These are phyloP conservation scores for Procavia capensis DNA, from an alignment of 2,113 vertebrate species.

Conservation along the genomic window DNA sequence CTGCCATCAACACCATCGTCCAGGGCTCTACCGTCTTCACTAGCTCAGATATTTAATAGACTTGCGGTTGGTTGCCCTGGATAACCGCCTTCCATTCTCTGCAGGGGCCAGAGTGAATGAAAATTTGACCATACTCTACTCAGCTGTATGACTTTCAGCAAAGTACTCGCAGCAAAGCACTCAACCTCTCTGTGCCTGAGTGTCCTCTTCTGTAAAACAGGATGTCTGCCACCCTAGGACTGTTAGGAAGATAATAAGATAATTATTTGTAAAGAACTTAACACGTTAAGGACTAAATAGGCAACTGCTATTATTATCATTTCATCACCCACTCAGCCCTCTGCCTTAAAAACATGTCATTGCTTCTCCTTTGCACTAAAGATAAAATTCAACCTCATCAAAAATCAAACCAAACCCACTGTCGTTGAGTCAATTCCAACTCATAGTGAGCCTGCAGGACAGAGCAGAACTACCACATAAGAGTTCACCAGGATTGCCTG, in stretches of 20 bases:
- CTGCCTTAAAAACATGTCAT: slow-evolving; percentile 10
- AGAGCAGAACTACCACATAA: too few species aligned
- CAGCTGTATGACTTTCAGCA: neutral
- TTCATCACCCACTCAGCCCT: neutral
- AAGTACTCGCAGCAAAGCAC: slow-evolving; percentile 34
- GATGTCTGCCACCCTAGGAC: neutral
- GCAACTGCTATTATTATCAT: slow-evolving; percentile 11
- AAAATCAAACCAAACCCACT: too few species aligned
- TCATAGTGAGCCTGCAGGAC: too few species aligned
- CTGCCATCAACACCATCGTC: neutral
- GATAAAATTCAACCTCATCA: slow-evolving; percentile 9
- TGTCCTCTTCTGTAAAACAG: slow-evolving; percentile 47
- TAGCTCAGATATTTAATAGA: slow-evolving; percentile 36
- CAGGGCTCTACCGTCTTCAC: neutral
- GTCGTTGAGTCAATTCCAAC: too few species aligned
- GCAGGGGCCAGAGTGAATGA: neutral
- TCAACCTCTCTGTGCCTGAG: slow-evolving; percentile 21
- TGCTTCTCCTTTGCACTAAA: slow-evolving; percentile 26
- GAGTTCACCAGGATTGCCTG: too few species aligned
- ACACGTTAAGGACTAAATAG: slow-evolving; percentile 40
- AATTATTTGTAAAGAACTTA: slow-evolving; percentile 32
- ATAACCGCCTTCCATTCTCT: slow-evolving; percentile 16
- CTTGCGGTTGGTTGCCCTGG: neutral
- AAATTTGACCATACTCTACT: slow-evolving; percentile 36
- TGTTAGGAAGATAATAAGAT: slow-evolving; percentile 39